Base-by-base conservation (phyloP, 1,140 invertebrate genomes). In the Trichogramma pretiosum region DNA sequence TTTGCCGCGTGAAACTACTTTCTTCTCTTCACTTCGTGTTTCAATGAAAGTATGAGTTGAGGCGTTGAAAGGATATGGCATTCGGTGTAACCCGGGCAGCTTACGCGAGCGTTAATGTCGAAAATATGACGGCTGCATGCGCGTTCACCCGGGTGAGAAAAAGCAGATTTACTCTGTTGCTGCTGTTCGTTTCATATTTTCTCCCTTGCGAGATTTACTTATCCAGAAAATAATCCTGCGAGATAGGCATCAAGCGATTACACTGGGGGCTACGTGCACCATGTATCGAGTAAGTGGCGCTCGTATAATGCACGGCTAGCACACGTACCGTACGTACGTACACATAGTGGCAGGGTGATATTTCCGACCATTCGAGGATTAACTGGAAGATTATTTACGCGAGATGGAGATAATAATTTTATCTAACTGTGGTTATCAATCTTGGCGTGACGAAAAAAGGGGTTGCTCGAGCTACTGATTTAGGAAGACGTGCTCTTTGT, bases 311-410 rank as follows among this genome's bases (percentile, higher is more conserved):
- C n/a, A n/a, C n/a, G n/a, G n/a, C n/a, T n/a, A n/a, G n/a, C n/a
- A n/a, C n/a, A n/a, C n/a, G n/a, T n/a, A n/a, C n/a, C n/a, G n/a
- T n/a, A n/a, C n/a, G n/a, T n/a, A n/a, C n/a, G n/a, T n/a, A n/a
- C n/a, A n/a, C n/a, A n/a, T n/a, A n/a, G n/a, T n/a, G n/a, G n/a
- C n/a, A n/a, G n/a, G n/a, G n/a, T n/a, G n/a, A n/a, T n/a, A n/a
- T n/a, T n/a, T n/a, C n/a, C n/a, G n/a, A n/a, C n/a, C n/a, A n/a
- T n/a, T 33, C 46, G 45, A 45, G 61, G 63, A 67, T 68, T 67
- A 67, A 63, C 65, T 64, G 63, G 62, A 63, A 70, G 65, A 69
- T 68, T 70, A 70, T 69, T 65, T 67, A 64, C 60, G 60, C 60
- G 63, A 41, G 49, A 68, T 65, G 63, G 55, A 62, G 67, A 70